Evolutionary conservation across 2,888 invertebrate species (phyloP), one percentile per base, ranked within the genome.

Genomic region (Epinotia bilunana): DNA sequence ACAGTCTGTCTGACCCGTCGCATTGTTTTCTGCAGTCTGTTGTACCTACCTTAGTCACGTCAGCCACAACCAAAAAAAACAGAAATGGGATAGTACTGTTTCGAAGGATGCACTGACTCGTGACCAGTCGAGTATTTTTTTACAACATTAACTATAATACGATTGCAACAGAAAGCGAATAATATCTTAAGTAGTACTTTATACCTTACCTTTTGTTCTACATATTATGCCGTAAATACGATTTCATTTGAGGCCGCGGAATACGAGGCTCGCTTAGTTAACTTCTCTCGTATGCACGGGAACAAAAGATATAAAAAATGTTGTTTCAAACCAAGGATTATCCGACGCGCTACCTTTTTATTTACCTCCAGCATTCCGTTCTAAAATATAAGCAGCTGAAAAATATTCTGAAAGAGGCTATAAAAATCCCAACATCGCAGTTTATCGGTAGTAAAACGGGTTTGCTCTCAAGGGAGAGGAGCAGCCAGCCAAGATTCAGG

Each of bases 371-470:
- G 16, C 62, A 64, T 70, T 75, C 46, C 61, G 20, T 63, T 64
- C 11, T 73, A 39, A 72, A 75, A 75, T 77, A 46, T 60, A 64
- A 77, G 33, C 65, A 77, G 61, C 69, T 72, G 73, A 76, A 75
- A 73, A 74, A 64, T 72, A 71, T 65, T 76, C 70, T 55, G 71
- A 63, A 76, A 74, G 74, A 74, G 70, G 76, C 76, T 64, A 63
- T 69, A 76, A 77, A 73, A 76, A 75, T 74, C 75, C 61, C 62
- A 71, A 74, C 77, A 78, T 77, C 76, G 77, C 80, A 80, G 80
- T 83, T 82, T 76, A 76, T 77, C 76, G 77, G 73, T 68, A 78
- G 77, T 77, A 78, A 79, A 80, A 77, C 76, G 77, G 79, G 78
- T 76, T 76, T 63, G 71, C 73, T 77, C 76, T 53, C 76, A 49